Evolutionary conservation across 2,888 invertebrate genomes (phyloP).

Genomic region (Heteropelma amictum): DNA sequence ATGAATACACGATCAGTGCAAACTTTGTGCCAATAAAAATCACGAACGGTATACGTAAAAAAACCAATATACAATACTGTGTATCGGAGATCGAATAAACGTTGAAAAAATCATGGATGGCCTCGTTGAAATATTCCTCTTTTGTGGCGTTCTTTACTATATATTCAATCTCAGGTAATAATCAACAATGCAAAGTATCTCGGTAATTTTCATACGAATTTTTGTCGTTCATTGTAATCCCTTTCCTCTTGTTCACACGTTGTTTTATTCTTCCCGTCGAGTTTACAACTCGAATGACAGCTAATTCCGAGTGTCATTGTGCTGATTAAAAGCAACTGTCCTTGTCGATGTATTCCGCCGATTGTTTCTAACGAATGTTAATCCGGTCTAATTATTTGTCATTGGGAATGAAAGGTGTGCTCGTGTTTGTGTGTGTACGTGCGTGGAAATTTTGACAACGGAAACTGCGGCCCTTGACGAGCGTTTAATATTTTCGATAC

Average conservation of each 20-base stretch:
- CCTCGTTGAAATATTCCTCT: constrained; percentile 82
- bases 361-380: constrained; percentile 35
- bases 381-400: constrained; percentile 50
- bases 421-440: background rate
- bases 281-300: background rate
- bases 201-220: no score
- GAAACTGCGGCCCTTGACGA: no score
- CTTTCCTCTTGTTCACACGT: background rate
- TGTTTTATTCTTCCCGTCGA: background rate
- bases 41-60: no score
- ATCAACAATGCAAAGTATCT: background rate
- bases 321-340: constrained; percentile 23
- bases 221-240: no score
- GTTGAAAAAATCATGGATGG: constrained; percentile 78
- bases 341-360: constrained; percentile 27
- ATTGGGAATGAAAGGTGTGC: constrained; percentile 12
- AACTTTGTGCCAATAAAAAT: no score
- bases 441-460: background rate
- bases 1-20: no score
- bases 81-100: no score
- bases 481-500: background rate
- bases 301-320: background rate
- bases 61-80: no score
- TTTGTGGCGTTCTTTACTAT: constrained; percentile 82
- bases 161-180: constrained; percentile 82